phyloP scores from a whole-genome alignment of 2,888 invertebrate species.

The Chaetogeoica ovagalla region DNA sequence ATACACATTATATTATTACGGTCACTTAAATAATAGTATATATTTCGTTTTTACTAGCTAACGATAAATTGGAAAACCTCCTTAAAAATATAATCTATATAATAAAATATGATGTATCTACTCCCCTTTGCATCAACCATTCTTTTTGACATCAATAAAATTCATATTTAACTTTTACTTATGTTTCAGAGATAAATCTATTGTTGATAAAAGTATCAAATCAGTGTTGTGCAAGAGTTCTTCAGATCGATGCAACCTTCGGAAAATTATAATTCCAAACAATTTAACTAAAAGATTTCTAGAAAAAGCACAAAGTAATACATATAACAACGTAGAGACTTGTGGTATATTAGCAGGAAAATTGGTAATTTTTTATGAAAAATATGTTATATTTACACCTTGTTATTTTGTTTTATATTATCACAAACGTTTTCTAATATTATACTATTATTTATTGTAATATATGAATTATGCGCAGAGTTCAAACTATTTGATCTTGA shows the following conservation, averaged over 20 bases:
- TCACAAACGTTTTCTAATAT: too few relatives aligned
- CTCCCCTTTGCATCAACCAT: too few relatives aligned
- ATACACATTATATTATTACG: too few relatives aligned
- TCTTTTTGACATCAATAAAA: neutral
- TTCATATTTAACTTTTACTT: neutral
- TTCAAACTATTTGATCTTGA: slow-evolving; percentile 74
- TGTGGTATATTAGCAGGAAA: slow-evolving; percentile 91
- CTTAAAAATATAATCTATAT: too few relatives aligned
- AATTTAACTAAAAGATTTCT: slow-evolving; percentile 78
- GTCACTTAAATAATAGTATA: too few relatives aligned
- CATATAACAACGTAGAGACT: slow-evolving; percentile 82
- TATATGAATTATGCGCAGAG: slow-evolving; percentile 59
- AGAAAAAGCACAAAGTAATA: slow-evolving; percentile 75
- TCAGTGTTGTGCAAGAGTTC: slow-evolving; percentile 56
- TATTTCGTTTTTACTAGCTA: too few relatives aligned
- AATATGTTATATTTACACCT: neutral
- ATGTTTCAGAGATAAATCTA: slow-evolving; percentile 54
- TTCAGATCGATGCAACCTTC: slow-evolving; percentile 55
- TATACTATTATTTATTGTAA: neutral
- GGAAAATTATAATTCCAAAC: slow-evolving; percentile 71
- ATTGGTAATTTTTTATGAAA: slow-evolving; percentile 64
- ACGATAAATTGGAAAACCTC: too few relatives aligned
- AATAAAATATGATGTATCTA: too few relatives aligned
- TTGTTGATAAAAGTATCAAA: slow-evolving; percentile 57
- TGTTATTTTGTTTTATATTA: neutral